phyloP scores from a whole-genome alignment of 2,113 vertebrate species.

The Hippocampus comes region DNA sequence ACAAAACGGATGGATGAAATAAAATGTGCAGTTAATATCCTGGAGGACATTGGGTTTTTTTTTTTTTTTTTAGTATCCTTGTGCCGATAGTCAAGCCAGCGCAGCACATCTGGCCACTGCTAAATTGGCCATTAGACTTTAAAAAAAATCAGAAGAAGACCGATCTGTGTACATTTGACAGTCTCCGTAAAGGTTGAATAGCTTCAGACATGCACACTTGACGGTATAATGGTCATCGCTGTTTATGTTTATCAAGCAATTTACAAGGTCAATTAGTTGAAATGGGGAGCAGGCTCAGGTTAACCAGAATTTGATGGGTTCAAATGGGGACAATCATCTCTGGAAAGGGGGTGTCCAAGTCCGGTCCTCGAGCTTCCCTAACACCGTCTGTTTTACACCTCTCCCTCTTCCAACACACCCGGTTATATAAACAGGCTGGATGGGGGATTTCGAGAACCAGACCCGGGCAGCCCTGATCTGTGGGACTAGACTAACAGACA shows the following conservation, averaged over 20 bases:
- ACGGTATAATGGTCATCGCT: conserved; percentile 37
- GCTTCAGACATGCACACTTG: conserved; percentile 14
- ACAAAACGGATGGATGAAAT: neutral
- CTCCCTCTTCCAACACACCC: too few relatives aligned
- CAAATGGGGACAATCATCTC: neutral
- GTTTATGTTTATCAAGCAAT: conserved; percentile 65
- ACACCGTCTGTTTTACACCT: too few relatives aligned
- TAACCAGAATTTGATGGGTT: conserved; percentile 3
- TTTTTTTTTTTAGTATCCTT: conserved; percentile 26
- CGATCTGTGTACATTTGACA: conserved; percentile 30
- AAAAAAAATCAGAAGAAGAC: conserved; percentile 52
- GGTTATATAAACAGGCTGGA: too few relatives aligned
- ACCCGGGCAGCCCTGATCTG: too few relatives aligned
- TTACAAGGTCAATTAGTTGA: conserved; percentile 60
- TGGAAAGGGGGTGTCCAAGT: neutral
- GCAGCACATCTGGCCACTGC: conserved; percentile 60
- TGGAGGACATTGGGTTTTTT: conserved; percentile 3
- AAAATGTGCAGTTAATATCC: neutral
- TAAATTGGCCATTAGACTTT: conserved; percentile 57
- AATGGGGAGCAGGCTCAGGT: conserved; percentile 42
- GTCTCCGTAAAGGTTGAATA: conserved; percentile 25
- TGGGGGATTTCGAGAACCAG: too few relatives aligned
- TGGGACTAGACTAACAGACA: neutral
- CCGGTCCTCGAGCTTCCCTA: too few relatives aligned
- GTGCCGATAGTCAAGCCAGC: conserved; percentile 39